These are phyloP conservation scores for Moxostoma hubbsi DNA, from an alignment of 2,797 vertebrate species.

Conservation along the genomic window DNA sequence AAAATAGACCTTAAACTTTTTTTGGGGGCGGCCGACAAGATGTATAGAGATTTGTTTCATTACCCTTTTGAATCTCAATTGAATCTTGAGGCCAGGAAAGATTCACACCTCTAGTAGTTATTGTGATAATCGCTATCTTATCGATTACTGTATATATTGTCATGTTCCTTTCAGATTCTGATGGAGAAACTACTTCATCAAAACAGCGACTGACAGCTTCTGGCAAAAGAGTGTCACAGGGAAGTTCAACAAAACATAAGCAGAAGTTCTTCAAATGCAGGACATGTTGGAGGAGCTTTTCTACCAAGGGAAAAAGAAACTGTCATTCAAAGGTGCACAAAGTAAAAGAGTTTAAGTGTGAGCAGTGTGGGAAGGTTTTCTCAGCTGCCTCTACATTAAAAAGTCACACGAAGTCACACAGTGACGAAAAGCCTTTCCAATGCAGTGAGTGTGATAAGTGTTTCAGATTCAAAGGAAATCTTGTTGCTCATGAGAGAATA, in stretches of 20 bases:
- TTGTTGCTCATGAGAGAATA: conserved; percentile 6
- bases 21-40: too few relatives aligned
- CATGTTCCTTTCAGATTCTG: too few relatives aligned
- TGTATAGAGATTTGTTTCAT: too few relatives aligned
- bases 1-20: too few relatives aligned
- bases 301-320: background rate
- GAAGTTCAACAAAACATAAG: too few relatives aligned
- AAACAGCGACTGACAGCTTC: background rate
- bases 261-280: conserved; percentile 11
- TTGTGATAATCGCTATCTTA: too few relatives aligned
- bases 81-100: too few relatives aligned
- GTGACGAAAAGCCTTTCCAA: conserved; percentile 14
- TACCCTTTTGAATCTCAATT: too few relatives aligned
- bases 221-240: background rate
- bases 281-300: conserved; percentile 5
- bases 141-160: too few relatives aligned
- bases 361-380: conserved; percentile 37
- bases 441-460: conserved; percentile 30
- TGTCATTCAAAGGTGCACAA: conserved; percentile 22
- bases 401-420: conserved; percentile 26
- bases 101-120: too few relatives aligned
- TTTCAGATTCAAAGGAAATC: conserved; percentile 36
- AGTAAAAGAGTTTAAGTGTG: conserved; percentile 13
- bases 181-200: too few relatives aligned
- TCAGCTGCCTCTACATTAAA: conserved; percentile 25